phyloP scores from a whole-genome alignment of 1,140 invertebrate species.

The Zaprionus lachaisei region DNA sequence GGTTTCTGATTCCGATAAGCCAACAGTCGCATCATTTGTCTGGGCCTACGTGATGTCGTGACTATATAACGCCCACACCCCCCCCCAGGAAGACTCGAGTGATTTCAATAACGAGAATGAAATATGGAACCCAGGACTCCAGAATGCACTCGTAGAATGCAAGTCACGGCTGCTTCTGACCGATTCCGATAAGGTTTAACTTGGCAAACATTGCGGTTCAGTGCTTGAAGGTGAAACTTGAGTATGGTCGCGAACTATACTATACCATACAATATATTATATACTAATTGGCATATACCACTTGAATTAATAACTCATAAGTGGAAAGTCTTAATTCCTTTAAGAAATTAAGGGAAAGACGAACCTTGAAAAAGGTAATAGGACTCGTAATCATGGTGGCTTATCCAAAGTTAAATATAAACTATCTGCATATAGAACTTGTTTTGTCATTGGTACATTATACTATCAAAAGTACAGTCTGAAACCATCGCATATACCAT shows the following conservation, averaged over 20 bases:
- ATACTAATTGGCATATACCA: neutral
- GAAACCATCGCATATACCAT: too few species aligned
- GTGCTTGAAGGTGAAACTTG: neutral
- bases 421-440: too few species aligned
- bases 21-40: neutral
- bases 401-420: too few species aligned
- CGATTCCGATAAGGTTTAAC: neutral
- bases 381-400: too few species aligned
- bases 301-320: neutral
- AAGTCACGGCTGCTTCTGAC: neutral
- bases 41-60: conserved; percentile 6
- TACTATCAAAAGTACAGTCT: too few species aligned
- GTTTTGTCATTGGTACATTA: too few species aligned
- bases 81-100: neutral
- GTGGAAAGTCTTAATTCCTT: too few species aligned
- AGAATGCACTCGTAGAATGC: conserved; percentile 1
- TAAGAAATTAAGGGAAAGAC: too few species aligned
- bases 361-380: too few species aligned
- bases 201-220: neutral
- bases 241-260: neutral
- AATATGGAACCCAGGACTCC: neutral
- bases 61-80: neutral
- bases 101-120: neutral
- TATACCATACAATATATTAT: neutral
- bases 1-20: neutral